Percentiles rank a stretch among this genome's conserved stretches.
Conservation (phyloP, 1,140 invertebrate species). For the Drosophila kepulauana region DNA sequence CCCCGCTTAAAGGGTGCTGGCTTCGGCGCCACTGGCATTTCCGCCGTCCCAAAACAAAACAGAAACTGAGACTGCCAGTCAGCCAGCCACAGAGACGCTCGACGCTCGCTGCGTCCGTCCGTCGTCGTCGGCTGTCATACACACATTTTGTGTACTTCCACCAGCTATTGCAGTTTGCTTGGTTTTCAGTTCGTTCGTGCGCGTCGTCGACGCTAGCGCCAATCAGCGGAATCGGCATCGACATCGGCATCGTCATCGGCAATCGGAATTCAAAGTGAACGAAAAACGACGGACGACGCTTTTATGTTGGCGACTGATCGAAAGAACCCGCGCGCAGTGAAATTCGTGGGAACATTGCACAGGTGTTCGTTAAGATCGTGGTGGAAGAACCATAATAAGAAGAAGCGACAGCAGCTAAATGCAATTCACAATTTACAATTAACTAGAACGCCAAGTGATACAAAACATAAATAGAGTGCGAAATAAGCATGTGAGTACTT, state of each 20-base stretch:
- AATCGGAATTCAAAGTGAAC: conserved; percentile 34
- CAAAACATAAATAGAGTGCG: conserved; percentile 54
- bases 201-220: conserved; percentile 57
- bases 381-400: background rate
- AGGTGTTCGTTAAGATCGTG: conserved; percentile 38
- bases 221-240: conserved; percentile 57
- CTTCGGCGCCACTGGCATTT: conserved; percentile 63
- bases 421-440: conserved; percentile 24
- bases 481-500: conserved; percentile 50
- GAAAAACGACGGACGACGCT: conserved; percentile 27
- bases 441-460: conserved; percentile 46
- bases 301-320: conserved; percentile 38
- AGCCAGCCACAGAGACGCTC: conserved; percentile 36
- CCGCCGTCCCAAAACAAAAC: conserved; percentile 79
- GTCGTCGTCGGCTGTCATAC: conserved; percentile 37
- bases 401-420: conserved; percentile 2
- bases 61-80: conserved; percentile 62
- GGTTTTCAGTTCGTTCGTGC: conserved; percentile 60
- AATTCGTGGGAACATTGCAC: conserved; percentile 47
- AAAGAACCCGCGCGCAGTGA: conserved; percentile 47
- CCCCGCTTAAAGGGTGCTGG: conserved; percentile 42
- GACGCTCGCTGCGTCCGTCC: conserved; percentile 20
- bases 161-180: conserved; percentile 75
- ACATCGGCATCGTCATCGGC: conserved; percentile 34
- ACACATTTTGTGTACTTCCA: conserved; percentile 63